Evolutionary conservation across 2,797 vertebrate genomes (phyloP).

Genomic region (Labeo calbasu): DNA sequence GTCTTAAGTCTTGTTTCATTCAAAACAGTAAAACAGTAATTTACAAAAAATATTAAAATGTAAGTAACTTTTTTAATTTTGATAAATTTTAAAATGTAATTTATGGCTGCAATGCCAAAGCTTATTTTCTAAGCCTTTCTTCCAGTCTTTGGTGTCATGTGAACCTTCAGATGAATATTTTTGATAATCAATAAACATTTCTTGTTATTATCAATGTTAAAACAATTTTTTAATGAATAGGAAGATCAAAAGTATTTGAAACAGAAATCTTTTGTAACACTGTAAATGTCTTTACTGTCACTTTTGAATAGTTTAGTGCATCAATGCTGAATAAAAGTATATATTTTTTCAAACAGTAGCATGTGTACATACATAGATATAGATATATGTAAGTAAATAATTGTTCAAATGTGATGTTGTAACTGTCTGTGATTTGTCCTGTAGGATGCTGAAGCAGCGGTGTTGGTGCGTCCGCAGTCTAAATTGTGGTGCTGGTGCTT

Average conservation of each 20-base stretch:
- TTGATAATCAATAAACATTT: background rate
- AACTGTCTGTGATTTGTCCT: background rate
- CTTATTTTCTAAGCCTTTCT: background rate
- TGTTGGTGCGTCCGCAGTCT: constrained; percentile 79
- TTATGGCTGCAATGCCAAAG: background rate
- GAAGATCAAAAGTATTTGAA: too few relatives aligned
- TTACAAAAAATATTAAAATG: background rate
- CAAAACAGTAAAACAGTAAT: background rate
- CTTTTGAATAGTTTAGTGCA: background rate
- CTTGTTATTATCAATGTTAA: background rate
- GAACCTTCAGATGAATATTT: background rate
- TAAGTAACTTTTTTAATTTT: background rate
- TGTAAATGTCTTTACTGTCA: background rate
- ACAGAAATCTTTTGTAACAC: background rate
- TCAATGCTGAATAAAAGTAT: background rate
- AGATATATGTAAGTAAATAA: background rate
- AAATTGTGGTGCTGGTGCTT: constrained; percentile 96
- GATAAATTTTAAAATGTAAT: background rate
- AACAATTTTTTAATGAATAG: background rate
- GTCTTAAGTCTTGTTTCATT: background rate
- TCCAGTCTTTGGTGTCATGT: background rate
- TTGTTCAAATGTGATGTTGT: background rate
- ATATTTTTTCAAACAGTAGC: background rate
- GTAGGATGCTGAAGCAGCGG: constrained; percentile 86
- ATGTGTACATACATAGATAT: background rate